phyloP scores from a whole-genome alignment of 1,140 invertebrate species.

The Platorchestia sp. region DNA sequence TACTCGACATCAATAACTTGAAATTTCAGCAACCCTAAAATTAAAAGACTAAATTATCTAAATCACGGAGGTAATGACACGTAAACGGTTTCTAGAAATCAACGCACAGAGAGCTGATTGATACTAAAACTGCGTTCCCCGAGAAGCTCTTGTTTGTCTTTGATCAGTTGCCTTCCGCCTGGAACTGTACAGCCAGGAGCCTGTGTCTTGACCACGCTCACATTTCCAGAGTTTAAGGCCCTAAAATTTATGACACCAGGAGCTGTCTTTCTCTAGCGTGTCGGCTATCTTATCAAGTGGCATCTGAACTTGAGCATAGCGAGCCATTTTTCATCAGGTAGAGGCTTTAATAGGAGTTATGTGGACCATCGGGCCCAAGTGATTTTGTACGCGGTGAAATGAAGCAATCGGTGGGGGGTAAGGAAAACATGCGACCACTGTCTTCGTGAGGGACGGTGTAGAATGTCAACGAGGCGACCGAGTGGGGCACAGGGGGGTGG shows the following conservation, averaged over 20 bases:
- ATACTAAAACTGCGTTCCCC: neutral
- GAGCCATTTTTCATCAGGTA: conserved; percentile 53
- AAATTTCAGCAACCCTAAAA: neutral
- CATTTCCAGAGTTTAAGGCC: conserved; percentile 26
- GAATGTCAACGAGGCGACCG: neutral
- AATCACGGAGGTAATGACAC: too few relatives aligned
- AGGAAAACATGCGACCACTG: conserved; percentile 18
- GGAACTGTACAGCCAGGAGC: neutral
- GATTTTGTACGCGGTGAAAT: conserved; percentile 23
- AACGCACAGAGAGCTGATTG: too few relatives aligned
- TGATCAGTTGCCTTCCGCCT: neutral
- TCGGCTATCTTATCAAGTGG: conserved; percentile 51
- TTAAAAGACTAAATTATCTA: too few relatives aligned
- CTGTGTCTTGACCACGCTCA: neutral
- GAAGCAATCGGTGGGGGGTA: conserved; percentile 28
- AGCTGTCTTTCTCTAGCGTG: conserved; percentile 49
- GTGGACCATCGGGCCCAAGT: conserved; percentile 28
- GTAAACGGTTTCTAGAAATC: too few relatives aligned
- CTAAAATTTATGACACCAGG: conserved; percentile 49
- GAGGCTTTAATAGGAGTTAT: conserved; percentile 54
- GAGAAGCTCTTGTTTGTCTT: neutral
- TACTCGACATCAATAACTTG: too few relatives aligned
- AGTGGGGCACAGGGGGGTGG: neutral
- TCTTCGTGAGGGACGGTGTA: conserved; percentile 23
- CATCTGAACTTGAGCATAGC: conserved; percentile 54